Percentiles rank a stretch among this genome's conserved stretches.
phyloP scores from a whole-genome alignment of 1,140 invertebrate genomes.

The Leptinotarsa lineolata region DNA sequence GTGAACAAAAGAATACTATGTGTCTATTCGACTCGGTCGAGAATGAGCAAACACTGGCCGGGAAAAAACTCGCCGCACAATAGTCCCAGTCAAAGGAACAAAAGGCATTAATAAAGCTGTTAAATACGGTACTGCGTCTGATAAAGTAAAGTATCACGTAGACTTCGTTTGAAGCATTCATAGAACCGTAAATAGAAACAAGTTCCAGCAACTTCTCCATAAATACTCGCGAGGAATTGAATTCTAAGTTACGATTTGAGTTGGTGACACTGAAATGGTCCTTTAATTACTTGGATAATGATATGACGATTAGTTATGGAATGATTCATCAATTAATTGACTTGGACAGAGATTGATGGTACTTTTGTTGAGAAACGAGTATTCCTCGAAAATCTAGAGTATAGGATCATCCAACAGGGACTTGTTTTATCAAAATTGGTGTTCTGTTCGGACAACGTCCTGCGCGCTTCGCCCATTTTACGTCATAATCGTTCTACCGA shows the following conservation, averaged over 20 bases:
- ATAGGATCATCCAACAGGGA: too few relatives aligned
- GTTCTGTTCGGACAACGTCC: too few relatives aligned
- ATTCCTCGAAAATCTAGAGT: too few relatives aligned
- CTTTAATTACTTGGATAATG: conserved; percentile 13
- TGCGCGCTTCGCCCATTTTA: too few relatives aligned
- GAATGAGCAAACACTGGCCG: neutral
- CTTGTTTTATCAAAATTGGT: too few relatives aligned
- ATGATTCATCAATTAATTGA: neutral
- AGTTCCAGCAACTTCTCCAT: neutral
- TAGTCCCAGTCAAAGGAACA: conserved; percentile 17
- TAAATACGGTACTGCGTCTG: conserved; percentile 28
- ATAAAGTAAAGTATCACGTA: conserved; percentile 24
- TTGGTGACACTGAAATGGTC: conserved; percentile 11
- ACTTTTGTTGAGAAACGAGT: neutral
- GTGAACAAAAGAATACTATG: conserved; percentile 4
- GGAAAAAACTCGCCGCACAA: conserved; percentile 22
- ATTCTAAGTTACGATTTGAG: conserved; percentile 14
- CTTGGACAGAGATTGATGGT: neutral
- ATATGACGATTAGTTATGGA: conserved; percentile 21
- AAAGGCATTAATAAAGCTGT: conserved; percentile 29
- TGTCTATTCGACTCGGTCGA: conserved; percentile 9
- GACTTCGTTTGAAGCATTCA: neutral
- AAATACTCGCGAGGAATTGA: conserved; percentile 6
- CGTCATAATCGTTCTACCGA: too few relatives aligned
- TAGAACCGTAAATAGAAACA: conserved; percentile 24